Conservation (phyloP, 2,888 invertebrate species). For the Epinotia demarniana region DNA sequence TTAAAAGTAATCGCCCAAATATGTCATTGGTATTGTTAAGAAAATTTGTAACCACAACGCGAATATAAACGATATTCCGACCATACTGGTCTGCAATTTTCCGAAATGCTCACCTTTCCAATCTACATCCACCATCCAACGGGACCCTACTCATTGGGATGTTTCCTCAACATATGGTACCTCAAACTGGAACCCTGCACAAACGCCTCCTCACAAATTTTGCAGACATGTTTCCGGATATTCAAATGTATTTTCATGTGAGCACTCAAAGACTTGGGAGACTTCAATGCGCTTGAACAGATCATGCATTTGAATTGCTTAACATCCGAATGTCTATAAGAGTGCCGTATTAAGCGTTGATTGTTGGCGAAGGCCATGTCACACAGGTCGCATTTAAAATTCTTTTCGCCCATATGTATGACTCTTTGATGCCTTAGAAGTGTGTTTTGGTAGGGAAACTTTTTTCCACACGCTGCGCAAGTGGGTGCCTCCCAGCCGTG, state of each 20-base stretch:
- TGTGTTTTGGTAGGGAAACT: slow-evolving; percentile 43
- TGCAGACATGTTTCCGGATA: slow-evolving; percentile 34
- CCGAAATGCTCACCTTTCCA: neutral
- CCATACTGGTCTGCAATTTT: too few relatives aligned
- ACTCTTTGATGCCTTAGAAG: slow-evolving; percentile 8
- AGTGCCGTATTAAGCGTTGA: slow-evolving; percentile 20
- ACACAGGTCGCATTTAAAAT: slow-evolving; percentile 27
- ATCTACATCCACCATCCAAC: neutral
- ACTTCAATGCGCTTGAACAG: slow-evolving; percentile 52
- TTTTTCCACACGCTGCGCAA: slow-evolving; percentile 54
- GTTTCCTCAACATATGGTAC: slow-evolving; percentile 29
- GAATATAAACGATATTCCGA: too few relatives aligned
- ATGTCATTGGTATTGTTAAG: too few relatives aligned
- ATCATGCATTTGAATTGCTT: slow-evolving; percentile 51
- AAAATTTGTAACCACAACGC: too few relatives aligned
- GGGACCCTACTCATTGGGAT: slow-evolving; percentile 28
- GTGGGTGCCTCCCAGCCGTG: slow-evolving; percentile 51
- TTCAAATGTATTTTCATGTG: slow-evolving; percentile 43
- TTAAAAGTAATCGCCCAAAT: too few relatives aligned
- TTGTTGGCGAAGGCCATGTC: slow-evolving; percentile 8
- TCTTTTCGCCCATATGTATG: slow-evolving; percentile 25
- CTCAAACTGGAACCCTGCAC: slow-evolving; percentile 12
- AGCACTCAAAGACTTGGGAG: slow-evolving; percentile 14
- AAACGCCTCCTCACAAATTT: slow-evolving; percentile 29
- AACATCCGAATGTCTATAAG: slow-evolving; percentile 46